Evolutionary conservation across 2,797 vertebrate genomes (phyloP).

Genomic region (Bucorvus abyssinicus): DNA sequence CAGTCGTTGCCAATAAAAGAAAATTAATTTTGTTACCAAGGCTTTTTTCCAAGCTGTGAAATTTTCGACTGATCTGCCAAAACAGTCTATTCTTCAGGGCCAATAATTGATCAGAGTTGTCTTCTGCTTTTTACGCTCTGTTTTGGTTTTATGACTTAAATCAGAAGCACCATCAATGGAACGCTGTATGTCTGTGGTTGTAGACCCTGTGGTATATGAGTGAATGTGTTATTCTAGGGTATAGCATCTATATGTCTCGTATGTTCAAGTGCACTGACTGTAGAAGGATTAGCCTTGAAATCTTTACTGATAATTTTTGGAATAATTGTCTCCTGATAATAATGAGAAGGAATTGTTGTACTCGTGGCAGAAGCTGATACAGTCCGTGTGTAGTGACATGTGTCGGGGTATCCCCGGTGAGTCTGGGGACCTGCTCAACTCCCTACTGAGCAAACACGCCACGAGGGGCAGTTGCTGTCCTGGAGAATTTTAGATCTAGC

Average conservation of each 20-base stretch:
- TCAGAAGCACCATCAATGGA: background rate
- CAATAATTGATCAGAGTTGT: background rate
- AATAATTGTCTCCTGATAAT: background rate
- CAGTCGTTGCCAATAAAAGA: background rate
- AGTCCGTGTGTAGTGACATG: fast-evolving
- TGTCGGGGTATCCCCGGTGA: fast-evolving
- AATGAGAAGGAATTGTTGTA: fast-evolving
- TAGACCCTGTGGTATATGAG: background rate
- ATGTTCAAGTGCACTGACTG: background rate
- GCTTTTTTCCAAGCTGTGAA: conserved; percentile 30
- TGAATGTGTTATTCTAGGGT: background rate
- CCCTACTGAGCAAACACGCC: fast-evolving
- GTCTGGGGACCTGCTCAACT: background rate
- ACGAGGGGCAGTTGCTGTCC: background rate
- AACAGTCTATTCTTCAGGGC: conserved; percentile 4
- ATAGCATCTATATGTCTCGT: fast-evolving
- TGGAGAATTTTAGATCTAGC: background rate
- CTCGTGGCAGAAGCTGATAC: background rate
- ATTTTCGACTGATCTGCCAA: conserved; percentile 21
- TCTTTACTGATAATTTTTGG: background rate
- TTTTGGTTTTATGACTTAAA: background rate
- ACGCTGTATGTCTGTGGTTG: background rate
- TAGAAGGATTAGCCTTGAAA: background rate
- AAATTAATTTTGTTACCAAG: background rate
- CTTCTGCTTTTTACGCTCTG: background rate